A percentile compares a stretch with the other conserved stretches of the same genome.
Evolutionary conservation across 2,113 vertebrate species (phyloP).

Genomic region (Entosphenus tridentatus): DNA sequence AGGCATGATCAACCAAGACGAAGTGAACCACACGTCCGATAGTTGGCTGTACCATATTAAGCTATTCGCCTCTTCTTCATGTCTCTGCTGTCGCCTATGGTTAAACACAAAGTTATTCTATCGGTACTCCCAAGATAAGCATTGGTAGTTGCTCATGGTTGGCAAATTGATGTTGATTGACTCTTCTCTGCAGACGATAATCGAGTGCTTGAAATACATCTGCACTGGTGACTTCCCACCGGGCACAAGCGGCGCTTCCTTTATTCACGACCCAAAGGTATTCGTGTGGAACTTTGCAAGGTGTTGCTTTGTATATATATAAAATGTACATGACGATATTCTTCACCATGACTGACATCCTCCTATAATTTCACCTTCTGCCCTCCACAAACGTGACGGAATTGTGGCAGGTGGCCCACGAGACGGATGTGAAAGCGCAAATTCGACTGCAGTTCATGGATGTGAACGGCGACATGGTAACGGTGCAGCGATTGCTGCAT

Average conservation of each 20-base stretch:
- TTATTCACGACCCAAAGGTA: constrained; percentile 96
- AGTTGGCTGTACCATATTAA: too few relatives aligned
- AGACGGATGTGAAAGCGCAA: constrained; percentile 80
- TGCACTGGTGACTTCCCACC: constrained; percentile 81
- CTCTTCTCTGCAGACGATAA: constrained; percentile 50
- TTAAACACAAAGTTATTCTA: too few relatives aligned
- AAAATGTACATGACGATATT: neutral
- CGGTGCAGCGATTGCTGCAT: constrained; percentile 69
- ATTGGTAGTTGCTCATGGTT: too few relatives aligned
- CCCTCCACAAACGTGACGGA: neutral
- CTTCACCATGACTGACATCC: neutral
- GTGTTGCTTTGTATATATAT: neutral
- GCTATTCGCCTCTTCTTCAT: too few relatives aligned
- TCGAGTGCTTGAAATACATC: constrained; percentile 85
- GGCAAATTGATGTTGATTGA: too few relatives aligned
- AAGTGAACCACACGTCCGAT: too few relatives aligned
- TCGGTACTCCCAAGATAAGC: too few relatives aligned
- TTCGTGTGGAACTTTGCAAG: neutral
- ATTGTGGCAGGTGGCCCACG: constrained; percentile 46
- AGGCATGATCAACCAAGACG: too few relatives aligned
- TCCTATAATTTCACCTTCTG: neutral
- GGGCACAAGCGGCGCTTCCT: constrained; percentile 73
- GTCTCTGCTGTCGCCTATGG: too few relatives aligned
- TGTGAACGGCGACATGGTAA: constrained; percentile 43
- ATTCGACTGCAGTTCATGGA: constrained; percentile 66